A percentile compares a stretch with the other conserved stretches of the same genome.
Evolutionary conservation across 2,888 invertebrate species (phyloP).

Genomic region (Cantharis rustica): DNA sequence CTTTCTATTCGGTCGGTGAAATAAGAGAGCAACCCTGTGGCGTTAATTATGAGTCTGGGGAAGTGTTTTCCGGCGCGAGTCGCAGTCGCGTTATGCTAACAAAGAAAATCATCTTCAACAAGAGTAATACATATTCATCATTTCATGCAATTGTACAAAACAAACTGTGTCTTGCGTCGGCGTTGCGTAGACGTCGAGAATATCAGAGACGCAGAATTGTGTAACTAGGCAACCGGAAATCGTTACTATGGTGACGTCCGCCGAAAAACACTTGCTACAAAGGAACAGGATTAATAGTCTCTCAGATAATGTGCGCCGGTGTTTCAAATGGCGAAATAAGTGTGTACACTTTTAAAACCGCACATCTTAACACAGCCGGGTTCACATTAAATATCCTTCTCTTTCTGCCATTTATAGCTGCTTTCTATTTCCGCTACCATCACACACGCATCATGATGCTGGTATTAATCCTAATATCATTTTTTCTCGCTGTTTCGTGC

Average conservation of each 20-base stretch:
- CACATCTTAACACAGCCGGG: slow-evolving; percentile 37
- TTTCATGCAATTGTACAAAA: slow-evolving; percentile 50
- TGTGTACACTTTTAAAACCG: slow-evolving; percentile 44
- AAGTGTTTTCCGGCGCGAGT: slow-evolving; percentile 36
- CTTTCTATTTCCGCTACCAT: slow-evolving; percentile 22
- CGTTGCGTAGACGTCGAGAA: slow-evolving; percentile 40
- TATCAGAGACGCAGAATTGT: slow-evolving; percentile 44
- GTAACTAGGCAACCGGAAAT: slow-evolving; percentile 54
- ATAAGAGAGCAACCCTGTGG: slow-evolving; percentile 34
- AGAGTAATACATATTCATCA: slow-evolving; percentile 51
- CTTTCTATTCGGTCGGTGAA: slow-evolving; percentile 35
- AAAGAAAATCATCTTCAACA: slow-evolving; percentile 47
- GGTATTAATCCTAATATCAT: slow-evolving; percentile 6
- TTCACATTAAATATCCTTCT: slow-evolving; percentile 22
- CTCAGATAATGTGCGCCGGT: slow-evolving; percentile 54
- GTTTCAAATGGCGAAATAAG: slow-evolving; percentile 54
- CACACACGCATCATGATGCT: slow-evolving; percentile 14
- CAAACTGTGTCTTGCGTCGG: slow-evolving; percentile 48
- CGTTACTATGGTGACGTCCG: slow-evolving; percentile 53
- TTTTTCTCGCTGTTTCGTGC: slow-evolving; percentile 10
- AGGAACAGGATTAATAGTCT: slow-evolving; percentile 56
- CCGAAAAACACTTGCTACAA: slow-evolving; percentile 56
- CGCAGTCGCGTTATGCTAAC: slow-evolving; percentile 39
- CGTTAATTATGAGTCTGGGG: slow-evolving; percentile 27
- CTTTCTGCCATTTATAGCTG: slow-evolving; percentile 10